These are phyloP conservation scores for Leucoraja ocellata DNA, from an alignment of 2,797 vertebrate species.

Conservation along the genomic window DNA sequence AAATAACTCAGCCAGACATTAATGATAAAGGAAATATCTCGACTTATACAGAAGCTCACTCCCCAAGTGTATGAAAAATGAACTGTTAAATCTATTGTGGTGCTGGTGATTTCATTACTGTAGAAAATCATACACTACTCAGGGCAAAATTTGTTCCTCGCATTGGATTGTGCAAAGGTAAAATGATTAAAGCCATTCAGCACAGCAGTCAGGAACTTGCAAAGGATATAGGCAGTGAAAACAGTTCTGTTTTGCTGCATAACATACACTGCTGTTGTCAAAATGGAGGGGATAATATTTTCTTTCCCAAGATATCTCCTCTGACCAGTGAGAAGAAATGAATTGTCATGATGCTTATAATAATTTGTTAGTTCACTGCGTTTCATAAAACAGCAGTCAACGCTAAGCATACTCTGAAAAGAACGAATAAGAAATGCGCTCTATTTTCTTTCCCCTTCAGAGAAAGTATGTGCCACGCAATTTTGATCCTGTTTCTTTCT, in stretches of 20 bases:
- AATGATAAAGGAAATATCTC: conserved; percentile 28
- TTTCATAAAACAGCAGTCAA: background rate
- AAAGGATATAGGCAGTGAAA: background rate
- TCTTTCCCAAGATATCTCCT: background rate
- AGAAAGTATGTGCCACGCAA: too few species aligned
- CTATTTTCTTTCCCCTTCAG: background rate
- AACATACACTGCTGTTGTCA: background rate
- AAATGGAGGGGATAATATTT: background rate
- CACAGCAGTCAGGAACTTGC: conserved; percentile 6
- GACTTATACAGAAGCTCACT: background rate
- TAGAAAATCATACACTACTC: background rate
- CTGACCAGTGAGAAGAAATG: background rate
- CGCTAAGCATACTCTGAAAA: background rate
- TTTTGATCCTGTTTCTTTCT: background rate
- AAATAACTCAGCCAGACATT: background rate
- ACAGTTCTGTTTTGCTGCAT: background rate
- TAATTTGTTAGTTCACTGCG: background rate
- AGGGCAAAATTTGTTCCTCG: background rate
- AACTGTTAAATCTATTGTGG: background rate
- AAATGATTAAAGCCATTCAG: background rate
- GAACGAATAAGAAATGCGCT: background rate
- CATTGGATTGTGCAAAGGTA: background rate
- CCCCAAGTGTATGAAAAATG: conserved; percentile 19
- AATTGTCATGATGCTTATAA: background rate
- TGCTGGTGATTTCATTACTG: conserved; percentile 8